A percentile compares a stretch with the other conserved stretches of the same genome.
Conservation (phyloP, 2,888 invertebrate species). For the Pseudococcus jackbeardsleyi region DNA sequence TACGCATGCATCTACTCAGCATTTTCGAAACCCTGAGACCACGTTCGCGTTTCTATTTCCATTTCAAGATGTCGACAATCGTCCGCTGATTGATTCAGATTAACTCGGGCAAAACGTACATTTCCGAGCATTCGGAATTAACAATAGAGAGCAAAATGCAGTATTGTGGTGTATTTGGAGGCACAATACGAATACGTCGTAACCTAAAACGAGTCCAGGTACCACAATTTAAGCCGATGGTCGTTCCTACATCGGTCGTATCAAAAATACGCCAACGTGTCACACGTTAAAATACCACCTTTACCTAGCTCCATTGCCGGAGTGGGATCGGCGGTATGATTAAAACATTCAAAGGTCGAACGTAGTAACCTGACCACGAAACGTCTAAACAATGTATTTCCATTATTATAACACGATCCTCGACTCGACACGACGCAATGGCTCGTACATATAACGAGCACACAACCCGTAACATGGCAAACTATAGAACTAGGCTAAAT, state of each 20-base stretch:
- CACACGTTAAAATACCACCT: background rate
- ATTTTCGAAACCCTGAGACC: too few relatives aligned
- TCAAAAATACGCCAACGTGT: background rate
- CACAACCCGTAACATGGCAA: too few relatives aligned
- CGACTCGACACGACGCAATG: too few relatives aligned
- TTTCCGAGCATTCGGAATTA: background rate
- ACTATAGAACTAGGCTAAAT: too few relatives aligned
- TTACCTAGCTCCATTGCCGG: background rate
- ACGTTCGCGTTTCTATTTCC: background rate
- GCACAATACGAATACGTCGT: background rate
- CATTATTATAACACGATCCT: background rate
- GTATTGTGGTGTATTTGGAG: background rate
- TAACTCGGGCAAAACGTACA: background rate
- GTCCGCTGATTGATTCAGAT: background rate
- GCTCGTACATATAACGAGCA: too few relatives aligned
- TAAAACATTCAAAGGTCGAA: constrained; percentile 24
- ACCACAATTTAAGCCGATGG: background rate
- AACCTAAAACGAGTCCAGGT: background rate
- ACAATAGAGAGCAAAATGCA: background rate
- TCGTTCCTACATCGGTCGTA: background rate
- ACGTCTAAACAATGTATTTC: constrained; percentile 28
- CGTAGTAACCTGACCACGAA: background rate
- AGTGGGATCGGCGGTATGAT: background rate
- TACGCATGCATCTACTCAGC: too few relatives aligned
- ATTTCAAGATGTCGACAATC: background rate